Evolutionary conservation across 2,113 vertebrate genomes (phyloP).

Genomic region (Ciconia maguari): DNA sequence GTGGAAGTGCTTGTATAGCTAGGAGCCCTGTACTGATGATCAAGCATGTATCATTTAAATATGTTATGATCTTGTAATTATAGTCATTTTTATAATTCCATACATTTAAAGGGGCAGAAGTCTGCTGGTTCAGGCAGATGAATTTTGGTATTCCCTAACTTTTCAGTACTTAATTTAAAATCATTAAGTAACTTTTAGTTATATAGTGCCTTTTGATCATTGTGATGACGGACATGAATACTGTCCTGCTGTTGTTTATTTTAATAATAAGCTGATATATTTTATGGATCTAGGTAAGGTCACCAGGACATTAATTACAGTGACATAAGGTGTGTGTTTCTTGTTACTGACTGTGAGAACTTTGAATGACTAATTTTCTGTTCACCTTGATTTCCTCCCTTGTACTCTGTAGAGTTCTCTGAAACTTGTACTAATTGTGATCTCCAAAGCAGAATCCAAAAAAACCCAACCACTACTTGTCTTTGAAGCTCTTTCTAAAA

Average conservation of each 20-base stretch:
- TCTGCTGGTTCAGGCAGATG: background rate
- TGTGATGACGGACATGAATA: background rate
- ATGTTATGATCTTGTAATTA: background rate
- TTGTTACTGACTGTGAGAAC: background rate
- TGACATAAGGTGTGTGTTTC: background rate
- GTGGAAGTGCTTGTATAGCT: background rate
- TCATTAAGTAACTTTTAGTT: background rate
- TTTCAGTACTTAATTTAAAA: background rate
- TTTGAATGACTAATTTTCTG: background rate
- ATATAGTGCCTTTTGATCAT: background rate
- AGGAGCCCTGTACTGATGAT: background rate
- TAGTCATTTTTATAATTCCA: background rate
- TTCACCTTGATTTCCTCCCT: background rate
- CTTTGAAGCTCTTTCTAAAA: slow-evolving; percentile 68
- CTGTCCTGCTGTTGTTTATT: background rate
- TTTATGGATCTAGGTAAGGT: background rate
- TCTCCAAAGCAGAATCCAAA: slow-evolving; percentile 8
- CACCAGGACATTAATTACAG: background rate
- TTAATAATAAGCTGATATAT: background rate
- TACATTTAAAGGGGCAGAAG: background rate
- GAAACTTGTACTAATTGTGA: slow-evolving; percentile 1
- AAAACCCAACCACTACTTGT: slow-evolving; percentile 27
- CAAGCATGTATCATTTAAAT: background rate
- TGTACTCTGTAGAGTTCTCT: background rate
- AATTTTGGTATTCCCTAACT: background rate